Base-by-base conservation (phyloP, 2,888 invertebrate genomes). In the Scaptomyza cyrtandrae region DNA sequence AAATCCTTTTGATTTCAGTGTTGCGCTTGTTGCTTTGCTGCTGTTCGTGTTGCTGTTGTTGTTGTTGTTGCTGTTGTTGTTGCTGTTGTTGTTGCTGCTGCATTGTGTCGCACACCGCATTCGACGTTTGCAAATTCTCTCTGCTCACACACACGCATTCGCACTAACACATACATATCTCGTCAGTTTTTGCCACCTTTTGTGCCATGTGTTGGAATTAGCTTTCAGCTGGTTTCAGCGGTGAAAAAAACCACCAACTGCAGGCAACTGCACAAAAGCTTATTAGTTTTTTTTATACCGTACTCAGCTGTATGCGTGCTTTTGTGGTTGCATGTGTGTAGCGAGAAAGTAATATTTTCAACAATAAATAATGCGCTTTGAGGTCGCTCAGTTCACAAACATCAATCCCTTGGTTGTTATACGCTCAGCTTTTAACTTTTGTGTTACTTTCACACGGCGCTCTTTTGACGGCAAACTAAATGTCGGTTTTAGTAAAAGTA, bases 201-300 rank as follows among this genome's bases (percentile, higher is more conserved):
- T 82, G 80, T 80, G 76, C 65, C 83, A 78, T 79, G 83, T 86
- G 85, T 84, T 81, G 75, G 86, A 84, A 84, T 84, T 84, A 86
- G 86, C 84, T 86, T 81, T 81, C 71, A 77, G 68, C 59, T 76
- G 39, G 39, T 67, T 70, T 65, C 71, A 70, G 75, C 62, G 56
- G 75, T 53, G 49, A 57, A 70, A 71, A 68, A 70, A 70, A 45
- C 45, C 54, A 57, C 53, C 52, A n/a, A 44, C 58, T 75, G 82
- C 70, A 83, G 66, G 70, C 86, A 87, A 87, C 79, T 77, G 88
- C 79, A 85, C 83, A 85, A 87, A 85, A 85, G 85, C 85, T 85
- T 85, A 85, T 85, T 85, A 85, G 75, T 52, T 55, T 60, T 44
- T 24, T 39, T 24, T 45, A 41, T 45, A 14, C 31, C n/a, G 27